Conservation (phyloP, 2,888 invertebrate species). For the Dasypogon diadema region DNA sequence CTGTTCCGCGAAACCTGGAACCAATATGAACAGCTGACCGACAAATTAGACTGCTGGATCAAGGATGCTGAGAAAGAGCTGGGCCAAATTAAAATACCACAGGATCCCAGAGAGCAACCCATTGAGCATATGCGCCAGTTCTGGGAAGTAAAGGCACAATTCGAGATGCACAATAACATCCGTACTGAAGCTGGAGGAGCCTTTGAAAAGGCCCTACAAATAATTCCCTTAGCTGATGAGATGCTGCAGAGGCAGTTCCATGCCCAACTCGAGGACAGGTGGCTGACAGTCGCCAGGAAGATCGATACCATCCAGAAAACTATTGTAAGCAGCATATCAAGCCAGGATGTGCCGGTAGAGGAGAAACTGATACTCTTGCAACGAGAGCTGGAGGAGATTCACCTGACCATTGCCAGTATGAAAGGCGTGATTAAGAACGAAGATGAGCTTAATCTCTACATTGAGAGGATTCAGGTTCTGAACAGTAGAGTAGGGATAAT, state of each 20-base stretch:
- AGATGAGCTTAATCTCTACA: slow-evolving; percentile 84
- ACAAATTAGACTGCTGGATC: slow-evolving; percentile 83
- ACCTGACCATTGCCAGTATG: slow-evolving; percentile 76
- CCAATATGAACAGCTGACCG: slow-evolving; percentile 78
- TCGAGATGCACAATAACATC: slow-evolving; percentile 84
- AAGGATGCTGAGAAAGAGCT: slow-evolving; percentile 80
- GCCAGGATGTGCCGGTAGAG: slow-evolving; percentile 79
- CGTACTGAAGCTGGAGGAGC: slow-evolving; percentile 79
- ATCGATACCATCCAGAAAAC: slow-evolving; percentile 77
- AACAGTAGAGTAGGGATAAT: slow-evolving; percentile 81
- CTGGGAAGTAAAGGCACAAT: slow-evolving; percentile 90
- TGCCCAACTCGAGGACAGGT: slow-evolving; percentile 81
- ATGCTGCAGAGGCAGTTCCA: slow-evolving; percentile 84
- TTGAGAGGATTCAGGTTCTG: slow-evolving; percentile 83
- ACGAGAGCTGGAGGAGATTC: slow-evolving; percentile 81
- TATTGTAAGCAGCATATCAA: slow-evolving; percentile 78
- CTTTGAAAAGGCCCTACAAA: slow-evolving; percentile 82
- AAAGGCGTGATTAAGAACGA: slow-evolving; percentile 85
- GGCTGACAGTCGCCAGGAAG: slow-evolving; percentile 75
- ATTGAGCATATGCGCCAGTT: slow-evolving; percentile 83
- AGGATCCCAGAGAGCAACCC: slow-evolving; percentile 73
- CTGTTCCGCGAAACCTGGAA: slow-evolving; percentile 85
- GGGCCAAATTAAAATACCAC: slow-evolving; percentile 74
- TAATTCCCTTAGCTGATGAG: slow-evolving; percentile 86
- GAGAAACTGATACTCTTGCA: slow-evolving; percentile 82